Percentiles rank a stretch among this genome's conserved stretches.
phyloP scores from a whole-genome alignment of 2,888 invertebrate species.

The Scaptomyza polygonia region DNA sequence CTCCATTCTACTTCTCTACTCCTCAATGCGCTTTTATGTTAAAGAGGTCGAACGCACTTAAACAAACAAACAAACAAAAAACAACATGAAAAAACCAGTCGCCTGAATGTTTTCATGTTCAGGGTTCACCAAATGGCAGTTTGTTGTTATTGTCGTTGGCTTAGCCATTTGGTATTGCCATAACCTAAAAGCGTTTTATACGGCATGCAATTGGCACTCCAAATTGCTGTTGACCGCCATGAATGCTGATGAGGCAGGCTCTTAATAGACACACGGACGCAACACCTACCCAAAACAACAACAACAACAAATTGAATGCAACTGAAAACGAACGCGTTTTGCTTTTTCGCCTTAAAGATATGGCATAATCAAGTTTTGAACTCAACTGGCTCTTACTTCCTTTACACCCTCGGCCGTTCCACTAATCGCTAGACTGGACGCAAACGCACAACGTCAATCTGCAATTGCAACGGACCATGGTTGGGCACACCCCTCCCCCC shows the following conservation, averaged over 20 bases:
- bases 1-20: background rate
- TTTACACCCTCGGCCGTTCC: background rate
- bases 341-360: constrained; percentile 45
- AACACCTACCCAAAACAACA: constrained; percentile 51
- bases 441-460: constrained; percentile 50
- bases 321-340: constrained; percentile 58
- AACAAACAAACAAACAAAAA: constrained; percentile 1
- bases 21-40: constrained; percentile 5
- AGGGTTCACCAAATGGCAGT: constrained; percentile 30
- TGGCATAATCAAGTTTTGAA: constrained; percentile 71
- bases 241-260: constrained; percentile 72
- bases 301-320: constrained; percentile 40
- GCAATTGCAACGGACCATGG: constrained; percentile 60
- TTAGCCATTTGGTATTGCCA: constrained; percentile 24
- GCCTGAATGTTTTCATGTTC: constrained; percentile 25
- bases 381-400: constrained; percentile 36
- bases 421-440: constrained; percentile 24
- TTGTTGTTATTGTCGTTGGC: constrained; percentile 6
- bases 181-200: constrained; percentile 41
- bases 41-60: constrained; percentile 8
- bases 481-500: constrained; percentile 12
- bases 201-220: constrained; percentile 70
- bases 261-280: constrained; percentile 61
- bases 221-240: constrained; percentile 75
- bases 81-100: constrained; percentile 31